Evolutionary conservation across 2,113 vertebrate species (phyloP), one percentile per base, ranked within the genome.

Genomic region (Grammomys dolichurus): DNA sequence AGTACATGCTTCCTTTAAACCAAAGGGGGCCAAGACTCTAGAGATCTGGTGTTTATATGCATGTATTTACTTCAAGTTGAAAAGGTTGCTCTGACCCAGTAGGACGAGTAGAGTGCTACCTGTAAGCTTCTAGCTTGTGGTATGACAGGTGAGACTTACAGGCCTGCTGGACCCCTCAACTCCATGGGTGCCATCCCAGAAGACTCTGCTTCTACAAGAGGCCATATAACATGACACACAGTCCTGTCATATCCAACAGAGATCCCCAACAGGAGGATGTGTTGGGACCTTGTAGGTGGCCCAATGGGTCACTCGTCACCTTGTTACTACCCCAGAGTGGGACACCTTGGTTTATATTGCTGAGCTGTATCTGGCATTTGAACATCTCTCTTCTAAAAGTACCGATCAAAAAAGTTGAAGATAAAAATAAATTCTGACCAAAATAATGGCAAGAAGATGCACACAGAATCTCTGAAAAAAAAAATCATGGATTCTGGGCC

Each of bases 61-160:
- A 22, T 60, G 46, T 28, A 26, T 91, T 31, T 67, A 56, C 40
- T 40, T 89, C 75, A 78, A 13, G 76, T 63, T 51, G 33, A 60
- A 81, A 75, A 75, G 69, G 11, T 31, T 73, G 24, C 36, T 36
- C 22, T 75, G 76, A 73, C 43, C 17, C 72, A 69, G 58, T 3
- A 24, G 0, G 0, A 9, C 2, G 9, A 65, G 14, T 9, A 51
- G 40, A 46, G 51, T 54, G 40, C 93, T 85, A 54, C 69, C 72
- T 24, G 4, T 2, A 63, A 51, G 58, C 31, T 88, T 77, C 67
- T 48, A 26, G 33, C 24, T 33, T 24, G 19, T 76, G 58, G 65
- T 14, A 31, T 51, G 9, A 9, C 7, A 13, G 22, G 8, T 2
- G n/a, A 28, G 31, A 2, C 8, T 1, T 7, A 10, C 0, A 1